Percentiles rank a stretch among this genome's conserved stretches.
Conservation (phyloP, 2,113 vertebrate species). For the Microtus pennsylvanicus region DNA sequence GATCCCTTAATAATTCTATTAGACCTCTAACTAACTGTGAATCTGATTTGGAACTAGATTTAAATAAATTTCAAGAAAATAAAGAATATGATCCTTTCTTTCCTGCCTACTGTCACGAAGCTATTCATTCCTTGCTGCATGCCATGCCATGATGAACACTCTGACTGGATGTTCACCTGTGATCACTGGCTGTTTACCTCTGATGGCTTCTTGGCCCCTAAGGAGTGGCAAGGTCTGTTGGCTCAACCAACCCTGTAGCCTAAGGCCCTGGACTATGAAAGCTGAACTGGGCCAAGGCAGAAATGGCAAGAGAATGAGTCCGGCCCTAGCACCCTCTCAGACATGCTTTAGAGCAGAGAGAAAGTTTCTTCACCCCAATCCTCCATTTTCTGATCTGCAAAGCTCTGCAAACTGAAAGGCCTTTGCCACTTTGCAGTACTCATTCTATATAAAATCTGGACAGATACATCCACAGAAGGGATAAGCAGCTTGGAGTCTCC, state of each 20-base stretch:
- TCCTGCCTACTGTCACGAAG: neutral
- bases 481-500: neutral
- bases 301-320: neutral
- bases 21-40: neutral
- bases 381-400: neutral
- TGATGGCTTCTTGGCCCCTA: neutral
- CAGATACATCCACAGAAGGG: neutral
- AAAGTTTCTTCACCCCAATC: neutral
- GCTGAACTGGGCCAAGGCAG: neutral
- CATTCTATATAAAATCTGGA: neutral
- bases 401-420: neutral
- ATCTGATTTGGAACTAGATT: neutral
- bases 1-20: neutral
- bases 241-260: neutral
- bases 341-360: neutral
- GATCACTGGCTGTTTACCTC: neutral
- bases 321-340: neutral
- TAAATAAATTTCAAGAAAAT: constrained; percentile 19
- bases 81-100: neutral
- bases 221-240: neutral
- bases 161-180: neutral
- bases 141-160: neutral
- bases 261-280: neutral
- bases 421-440: constrained; percentile 19
- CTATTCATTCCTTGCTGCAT: neutral